phyloP scores from a whole-genome alignment of 1,140 invertebrate species.

The Hylyphantes graminicola region DNA sequence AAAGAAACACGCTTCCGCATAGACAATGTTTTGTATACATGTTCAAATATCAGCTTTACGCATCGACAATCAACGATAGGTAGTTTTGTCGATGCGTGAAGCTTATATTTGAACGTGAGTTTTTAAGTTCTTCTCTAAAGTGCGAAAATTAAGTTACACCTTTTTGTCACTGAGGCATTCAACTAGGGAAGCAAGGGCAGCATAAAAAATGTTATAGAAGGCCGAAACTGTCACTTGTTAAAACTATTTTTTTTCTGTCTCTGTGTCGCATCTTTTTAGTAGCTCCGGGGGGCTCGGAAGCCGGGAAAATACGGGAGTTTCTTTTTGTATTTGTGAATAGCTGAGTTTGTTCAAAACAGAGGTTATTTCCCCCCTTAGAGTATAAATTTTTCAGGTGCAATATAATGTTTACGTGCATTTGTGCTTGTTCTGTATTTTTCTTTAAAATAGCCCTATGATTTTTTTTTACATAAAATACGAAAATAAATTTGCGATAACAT shows the following conservation, averaged over 20 bases:
- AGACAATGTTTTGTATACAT: no score
- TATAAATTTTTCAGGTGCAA: not conserved
- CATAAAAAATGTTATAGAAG: conserved; percentile 17
- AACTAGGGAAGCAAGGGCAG: no score
- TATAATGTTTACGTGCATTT: not conserved
- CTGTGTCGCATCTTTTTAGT: not conserved
- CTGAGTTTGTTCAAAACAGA: conserved; percentile 21
- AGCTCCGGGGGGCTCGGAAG: conserved; percentile 8
- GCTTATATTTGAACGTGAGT: no score
- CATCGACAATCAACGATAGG: no score
- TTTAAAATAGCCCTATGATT: not conserved
- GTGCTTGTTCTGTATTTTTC: not conserved
- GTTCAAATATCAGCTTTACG: no score
- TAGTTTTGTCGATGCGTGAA: no score
- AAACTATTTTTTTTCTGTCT: conserved; percentile 10
- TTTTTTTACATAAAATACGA: not conserved
- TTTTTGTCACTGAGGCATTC: no score
- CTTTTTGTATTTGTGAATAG: conserved; percentile 3
- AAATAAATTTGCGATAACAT: not conserved
- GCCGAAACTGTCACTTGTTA: conserved; percentile 39
- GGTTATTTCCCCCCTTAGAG: not conserved
- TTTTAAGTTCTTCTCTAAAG: no score
- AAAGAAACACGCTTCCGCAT: no score
- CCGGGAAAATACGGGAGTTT: conserved; percentile 18
- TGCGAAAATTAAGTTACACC: no score